Percentiles rank a stretch among this genome's conserved stretches.
phyloP scores from a whole-genome alignment of 2,113 vertebrate genomes.

The Anas platyrhynchos region DNA sequence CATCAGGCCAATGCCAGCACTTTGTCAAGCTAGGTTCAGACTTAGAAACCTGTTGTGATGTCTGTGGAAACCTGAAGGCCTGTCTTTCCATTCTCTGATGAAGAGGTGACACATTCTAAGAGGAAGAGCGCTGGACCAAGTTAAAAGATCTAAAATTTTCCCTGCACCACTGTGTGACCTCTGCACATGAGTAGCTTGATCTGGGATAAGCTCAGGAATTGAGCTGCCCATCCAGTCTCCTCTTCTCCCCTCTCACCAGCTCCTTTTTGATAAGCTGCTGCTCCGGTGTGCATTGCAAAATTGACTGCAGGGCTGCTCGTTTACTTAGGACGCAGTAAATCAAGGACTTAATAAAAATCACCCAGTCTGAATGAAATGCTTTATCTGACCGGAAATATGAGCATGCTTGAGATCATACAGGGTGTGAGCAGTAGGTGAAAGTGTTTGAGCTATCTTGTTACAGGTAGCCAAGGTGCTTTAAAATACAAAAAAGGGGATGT shows the following conservation, averaged over 20 bases:
- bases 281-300: background rate
- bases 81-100: background rate
- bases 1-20: background rate
- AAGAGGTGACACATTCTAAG: background rate
- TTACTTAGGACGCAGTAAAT: background rate
- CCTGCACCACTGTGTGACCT: fast-evolving
- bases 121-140: background rate
- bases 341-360: background rate
- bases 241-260: background rate
- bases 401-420: background rate
- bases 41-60: background rate
- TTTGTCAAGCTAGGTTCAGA: too few relatives aligned
- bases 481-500: background rate
- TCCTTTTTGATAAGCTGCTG: background rate
- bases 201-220: background rate
- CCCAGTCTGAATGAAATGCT: background rate
- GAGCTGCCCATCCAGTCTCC: background rate
- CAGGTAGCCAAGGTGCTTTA: background rate
- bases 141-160: background rate
- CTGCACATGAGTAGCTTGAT: background rate
- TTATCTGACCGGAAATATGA: background rate
- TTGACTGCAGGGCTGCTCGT: background rate
- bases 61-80: background rate
- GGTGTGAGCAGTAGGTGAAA: background rate
- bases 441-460: background rate